A percentile compares a stretch with the other conserved stretches of the same genome.
These are phyloP conservation scores for Trachelus tabidus DNA, from an alignment of 2,888 invertebrate species.

Conservation along the genomic window DNA sequence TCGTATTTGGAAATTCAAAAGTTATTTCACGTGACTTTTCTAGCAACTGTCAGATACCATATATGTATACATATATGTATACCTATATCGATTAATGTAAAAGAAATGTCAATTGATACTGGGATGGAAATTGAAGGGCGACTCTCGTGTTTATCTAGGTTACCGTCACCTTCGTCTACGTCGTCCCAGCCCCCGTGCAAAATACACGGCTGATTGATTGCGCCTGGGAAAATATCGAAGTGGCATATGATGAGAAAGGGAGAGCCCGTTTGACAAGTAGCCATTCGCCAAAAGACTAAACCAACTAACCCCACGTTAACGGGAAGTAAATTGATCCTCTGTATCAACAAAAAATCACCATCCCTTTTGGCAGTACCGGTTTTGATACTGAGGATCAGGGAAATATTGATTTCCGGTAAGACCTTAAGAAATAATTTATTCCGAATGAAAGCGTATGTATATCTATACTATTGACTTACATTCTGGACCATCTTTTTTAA, in stretches of 20 bases:
- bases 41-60: neutral
- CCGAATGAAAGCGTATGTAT: neutral
- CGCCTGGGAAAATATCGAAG: conserved; percentile 30
- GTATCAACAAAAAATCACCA: conserved; percentile 13
- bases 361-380: neutral
- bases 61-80: neutral
- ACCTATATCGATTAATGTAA: neutral
- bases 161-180: neutral
- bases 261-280: conserved; percentile 32
- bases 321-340: conserved; percentile 42
- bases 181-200: neutral
- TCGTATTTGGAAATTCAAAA: neutral
- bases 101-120: neutral
- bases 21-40: neutral
- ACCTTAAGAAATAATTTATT: neutral
- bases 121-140: neutral
- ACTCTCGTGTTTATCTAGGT: neutral
- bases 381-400: neutral
- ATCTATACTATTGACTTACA: conserved; percentile 70
- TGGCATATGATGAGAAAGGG: conserved; percentile 7
- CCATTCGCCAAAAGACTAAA: conserved; percentile 34
- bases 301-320: conserved; percentile 43
- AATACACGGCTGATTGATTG: conserved; percentile 37
- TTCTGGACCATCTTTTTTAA: conserved; percentile 84
- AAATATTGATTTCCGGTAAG: neutral